Conservation (phyloP, 2,797 vertebrate genomes). For the Lemur catta region DNA sequence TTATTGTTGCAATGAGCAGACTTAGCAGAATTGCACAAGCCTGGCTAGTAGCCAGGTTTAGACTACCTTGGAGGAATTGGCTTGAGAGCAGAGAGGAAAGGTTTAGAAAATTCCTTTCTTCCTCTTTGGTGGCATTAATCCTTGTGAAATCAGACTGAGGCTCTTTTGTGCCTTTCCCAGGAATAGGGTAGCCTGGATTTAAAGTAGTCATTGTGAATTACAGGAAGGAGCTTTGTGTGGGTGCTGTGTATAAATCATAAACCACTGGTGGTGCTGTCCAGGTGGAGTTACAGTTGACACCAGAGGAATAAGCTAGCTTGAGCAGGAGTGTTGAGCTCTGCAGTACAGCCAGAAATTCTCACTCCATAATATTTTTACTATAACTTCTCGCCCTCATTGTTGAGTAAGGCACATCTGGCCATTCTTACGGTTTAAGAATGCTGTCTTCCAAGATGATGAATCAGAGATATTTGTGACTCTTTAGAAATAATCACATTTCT, state of each 20-base stretch:
- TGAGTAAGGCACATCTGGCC: not conserved
- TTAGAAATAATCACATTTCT: not conserved
- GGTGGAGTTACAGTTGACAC: not conserved
- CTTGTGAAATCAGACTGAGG: conserved; percentile 72
- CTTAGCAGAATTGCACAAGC: not conserved
- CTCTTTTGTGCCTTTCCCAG: conserved; percentile 57
- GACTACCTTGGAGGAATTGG: not conserved
- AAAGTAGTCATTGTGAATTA: not conserved
- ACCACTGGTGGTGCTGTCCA: not conserved
- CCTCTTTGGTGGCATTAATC: conserved; percentile 59
- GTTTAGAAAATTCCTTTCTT: conserved; percentile 51
- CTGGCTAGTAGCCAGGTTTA: not conserved
- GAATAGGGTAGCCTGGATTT: conserved; percentile 68
- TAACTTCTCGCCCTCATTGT: not conserved
- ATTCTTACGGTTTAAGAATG: not conserved
- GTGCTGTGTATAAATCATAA: not conserved
- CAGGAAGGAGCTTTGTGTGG: not conserved
- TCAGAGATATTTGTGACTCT: not conserved
- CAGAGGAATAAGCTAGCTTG: not conserved
- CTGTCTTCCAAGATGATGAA: not conserved
- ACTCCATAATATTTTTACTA: not conserved
- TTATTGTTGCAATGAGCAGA: not conserved
- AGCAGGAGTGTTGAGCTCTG: not conserved
- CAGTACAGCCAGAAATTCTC: not conserved
- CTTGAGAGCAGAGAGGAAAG: not conserved